Percentiles rank a stretch among this genome's conserved stretches.
phyloP scores from a whole-genome alignment of 92 coral and sea anemone species.

The Paramuricea clavata region DNA sequence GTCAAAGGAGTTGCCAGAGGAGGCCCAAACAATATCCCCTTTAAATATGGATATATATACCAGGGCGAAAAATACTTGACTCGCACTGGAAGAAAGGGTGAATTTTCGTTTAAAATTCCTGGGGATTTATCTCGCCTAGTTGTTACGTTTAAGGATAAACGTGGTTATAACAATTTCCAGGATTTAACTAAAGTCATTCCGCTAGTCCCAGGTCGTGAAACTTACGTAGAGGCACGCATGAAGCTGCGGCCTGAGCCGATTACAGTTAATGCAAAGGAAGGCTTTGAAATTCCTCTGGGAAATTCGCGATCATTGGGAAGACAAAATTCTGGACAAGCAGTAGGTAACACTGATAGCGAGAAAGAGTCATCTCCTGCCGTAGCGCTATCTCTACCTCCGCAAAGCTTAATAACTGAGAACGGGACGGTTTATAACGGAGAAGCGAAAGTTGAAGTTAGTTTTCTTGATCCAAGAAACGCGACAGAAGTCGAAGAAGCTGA shows the following conservation, averaged over 20 bases:
- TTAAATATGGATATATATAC: conserved; percentile 44
- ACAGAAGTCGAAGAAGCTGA: conserved; percentile 69
- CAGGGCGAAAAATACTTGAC: conserved; percentile 17
- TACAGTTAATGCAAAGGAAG: conserved; percentile 37
- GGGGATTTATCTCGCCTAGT: conserved; percentile 44
- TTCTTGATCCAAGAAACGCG: conserved; percentile 68
- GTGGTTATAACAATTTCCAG: conserved; percentile 29
- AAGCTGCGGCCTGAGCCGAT: conserved; percentile 48
- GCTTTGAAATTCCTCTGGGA: conserved; percentile 48
- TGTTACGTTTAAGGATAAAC: conserved; percentile 50
- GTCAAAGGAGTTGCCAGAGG: conserved; percentile 57
- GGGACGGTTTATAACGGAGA: conserved; percentile 60
- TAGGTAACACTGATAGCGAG: not conserved
- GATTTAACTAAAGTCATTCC: conserved; percentile 55
- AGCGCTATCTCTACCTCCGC: conserved; percentile 67
- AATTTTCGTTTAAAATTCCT: conserved; percentile 39
- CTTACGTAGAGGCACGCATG: conserved; percentile 41
- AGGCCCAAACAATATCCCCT: conserved; percentile 38
- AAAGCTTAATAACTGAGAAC: conserved; percentile 55
- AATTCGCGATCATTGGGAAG: not conserved
- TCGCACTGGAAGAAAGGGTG: conserved; percentile 43
- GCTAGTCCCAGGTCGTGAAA: conserved; percentile 43
- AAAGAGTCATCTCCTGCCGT: conserved; percentile 51
- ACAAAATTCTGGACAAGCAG: not conserved
- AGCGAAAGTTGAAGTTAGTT: conserved; percentile 56